phyloP scores from a whole-genome alignment of 2,113 vertebrate genomes.

The Panthera tigris region DNA sequence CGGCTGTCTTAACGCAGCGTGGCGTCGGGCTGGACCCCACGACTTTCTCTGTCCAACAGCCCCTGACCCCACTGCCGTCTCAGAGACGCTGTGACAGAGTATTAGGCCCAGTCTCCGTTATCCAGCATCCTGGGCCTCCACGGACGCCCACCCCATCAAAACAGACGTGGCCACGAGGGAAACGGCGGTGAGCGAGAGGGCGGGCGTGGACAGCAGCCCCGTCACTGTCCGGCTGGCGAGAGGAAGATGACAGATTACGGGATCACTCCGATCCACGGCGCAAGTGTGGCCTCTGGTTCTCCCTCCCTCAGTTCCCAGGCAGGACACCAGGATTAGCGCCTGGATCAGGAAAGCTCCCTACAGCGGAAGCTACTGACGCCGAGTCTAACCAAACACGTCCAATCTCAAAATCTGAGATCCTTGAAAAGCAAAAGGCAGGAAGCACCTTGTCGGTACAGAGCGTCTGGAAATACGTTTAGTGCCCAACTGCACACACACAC shows the following conservation, averaged over 20 bases:
- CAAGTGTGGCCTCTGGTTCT: background rate
- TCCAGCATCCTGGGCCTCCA: background rate
- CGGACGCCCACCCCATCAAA: fast-evolving
- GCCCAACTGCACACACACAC: background rate
- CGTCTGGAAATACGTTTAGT: background rate
- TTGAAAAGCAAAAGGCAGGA: fast-evolving
- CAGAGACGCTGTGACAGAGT: fast-evolving
- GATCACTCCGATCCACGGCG: fast-evolving
- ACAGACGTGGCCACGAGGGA: background rate
- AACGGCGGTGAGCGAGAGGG: fast-evolving
- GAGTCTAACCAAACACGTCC: background rate
- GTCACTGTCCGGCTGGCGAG: background rate
- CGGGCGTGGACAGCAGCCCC: background rate
- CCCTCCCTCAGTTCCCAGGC: background rate
- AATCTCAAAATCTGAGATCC: background rate
- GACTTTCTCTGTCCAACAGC: no score
- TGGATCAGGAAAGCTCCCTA: background rate
- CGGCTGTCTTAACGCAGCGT: fast-evolving
- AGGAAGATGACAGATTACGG: background rate
- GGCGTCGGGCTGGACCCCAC: fast-evolving
- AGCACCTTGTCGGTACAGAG: fast-evolving
- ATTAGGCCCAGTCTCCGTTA: background rate
- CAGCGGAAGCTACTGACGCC: background rate
- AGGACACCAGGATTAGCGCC: background rate
- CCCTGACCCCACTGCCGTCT: background rate